A percentile compares a stretch with the other conserved stretches of the same genome.
phyloP scores from a whole-genome alignment of 1,140 invertebrate genomes.

The Oreohelix idahoensis region DNA sequence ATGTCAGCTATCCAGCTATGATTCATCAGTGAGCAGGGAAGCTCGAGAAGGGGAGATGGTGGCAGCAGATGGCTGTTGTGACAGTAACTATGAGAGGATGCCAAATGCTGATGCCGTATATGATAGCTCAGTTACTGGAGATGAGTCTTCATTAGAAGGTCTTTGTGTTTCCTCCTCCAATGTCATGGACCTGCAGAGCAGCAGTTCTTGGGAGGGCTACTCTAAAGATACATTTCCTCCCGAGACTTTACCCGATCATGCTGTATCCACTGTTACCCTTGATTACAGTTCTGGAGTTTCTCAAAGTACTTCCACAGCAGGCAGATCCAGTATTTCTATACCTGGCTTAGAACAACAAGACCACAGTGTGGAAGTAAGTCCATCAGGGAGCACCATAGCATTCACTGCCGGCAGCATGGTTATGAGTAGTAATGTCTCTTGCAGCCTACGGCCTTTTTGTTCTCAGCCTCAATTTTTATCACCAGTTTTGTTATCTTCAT shows the following conservation, averaged over 20 bases:
- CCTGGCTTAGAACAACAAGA: neutral
- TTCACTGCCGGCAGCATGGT: neutral
- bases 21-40: neutral
- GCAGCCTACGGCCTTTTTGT: neutral
- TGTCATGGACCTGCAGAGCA: neutral
- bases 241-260: neutral
- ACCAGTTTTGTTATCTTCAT: neutral
- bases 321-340: neutral
- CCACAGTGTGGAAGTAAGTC: neutral
- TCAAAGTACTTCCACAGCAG: neutral
- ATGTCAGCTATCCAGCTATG: neutral
- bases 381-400: neutral
- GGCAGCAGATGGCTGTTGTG: constrained; percentile 18
- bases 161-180: constrained; percentile 36
- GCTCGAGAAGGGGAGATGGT: neutral
- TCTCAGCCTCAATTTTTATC: constrained; percentile 17
- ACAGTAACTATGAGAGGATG: constrained; percentile 37
- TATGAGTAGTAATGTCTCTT: neutral
- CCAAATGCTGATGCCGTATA: neutral
- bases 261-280: constrained; percentile 3
- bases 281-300: constrained; percentile 8
- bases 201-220: constrained; percentile 17
- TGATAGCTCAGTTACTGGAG: constrained; percentile 7
- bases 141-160: constrained; percentile 36
- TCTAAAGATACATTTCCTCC: neutral